Percentiles rank a stretch among this genome's conserved stretches.
Evolutionary conservation across 2,113 vertebrate species (phyloP).

Genomic region (Podiceps cristatus): DNA sequence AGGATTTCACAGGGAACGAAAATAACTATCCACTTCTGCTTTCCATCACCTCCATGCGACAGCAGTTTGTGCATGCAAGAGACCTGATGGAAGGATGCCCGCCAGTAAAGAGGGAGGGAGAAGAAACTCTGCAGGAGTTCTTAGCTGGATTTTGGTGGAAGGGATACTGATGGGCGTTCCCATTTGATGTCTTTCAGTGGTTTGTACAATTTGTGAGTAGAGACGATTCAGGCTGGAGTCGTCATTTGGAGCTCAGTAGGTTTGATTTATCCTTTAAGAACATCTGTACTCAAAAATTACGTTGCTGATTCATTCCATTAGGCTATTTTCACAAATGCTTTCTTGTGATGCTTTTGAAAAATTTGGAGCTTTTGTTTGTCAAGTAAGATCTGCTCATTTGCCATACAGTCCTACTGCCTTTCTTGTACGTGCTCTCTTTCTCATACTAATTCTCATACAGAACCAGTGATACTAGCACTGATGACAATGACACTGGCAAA

Average conservation of each 20-base stretch:
- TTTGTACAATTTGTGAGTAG: not conserved
- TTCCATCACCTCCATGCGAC: not conserved
- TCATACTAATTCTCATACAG: not conserved
- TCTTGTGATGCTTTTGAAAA: not conserved
- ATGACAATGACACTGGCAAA: not conserved
- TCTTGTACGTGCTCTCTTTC: not conserved
- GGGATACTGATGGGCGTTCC: not conserved
- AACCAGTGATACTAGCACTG: not conserved
- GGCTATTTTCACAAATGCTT: not conserved
- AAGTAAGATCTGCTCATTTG: slow-evolving; percentile 2
- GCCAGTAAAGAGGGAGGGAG: not conserved
- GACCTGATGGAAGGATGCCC: not conserved
- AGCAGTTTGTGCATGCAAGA: not conserved
- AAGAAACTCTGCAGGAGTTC: not conserved
- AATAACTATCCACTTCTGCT: not conserved
- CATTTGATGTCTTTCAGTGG: not conserved
- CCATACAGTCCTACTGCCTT: not conserved
- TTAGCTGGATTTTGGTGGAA: not conserved
- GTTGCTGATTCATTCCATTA: not conserved
- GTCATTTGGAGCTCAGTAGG: not conserved
- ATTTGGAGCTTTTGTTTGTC: not conserved
- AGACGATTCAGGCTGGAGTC: not conserved
- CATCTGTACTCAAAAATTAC: not conserved
- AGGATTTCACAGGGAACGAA: not conserved
- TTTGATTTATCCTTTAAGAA: not conserved